A percentile compares a stretch with the other conserved stretches of the same genome.
These are phyloP conservation scores for Addax nasomaculatus DNA, from an alignment of 2,113 vertebrate genomes.

Conservation along the genomic window DNA sequence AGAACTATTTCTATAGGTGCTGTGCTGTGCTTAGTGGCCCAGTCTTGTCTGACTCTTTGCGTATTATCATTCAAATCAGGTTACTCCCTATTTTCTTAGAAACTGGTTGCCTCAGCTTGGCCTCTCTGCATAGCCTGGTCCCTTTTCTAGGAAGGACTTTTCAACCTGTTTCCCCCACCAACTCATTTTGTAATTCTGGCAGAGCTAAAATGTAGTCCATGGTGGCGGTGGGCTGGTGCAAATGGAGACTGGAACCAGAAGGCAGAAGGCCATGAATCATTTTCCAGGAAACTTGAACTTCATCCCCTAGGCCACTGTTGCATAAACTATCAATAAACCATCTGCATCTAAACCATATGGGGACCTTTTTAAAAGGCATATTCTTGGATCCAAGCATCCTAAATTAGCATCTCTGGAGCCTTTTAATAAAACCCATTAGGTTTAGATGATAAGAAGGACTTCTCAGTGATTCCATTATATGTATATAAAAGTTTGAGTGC, in stretches of 20 bases:
- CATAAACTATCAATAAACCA: background rate
- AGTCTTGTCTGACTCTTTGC: background rate
- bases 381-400: background rate
- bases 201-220: background rate
- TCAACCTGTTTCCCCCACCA: background rate
- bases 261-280: background rate
- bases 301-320: background rate
- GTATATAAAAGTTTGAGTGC: background rate
- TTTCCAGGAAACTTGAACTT: background rate
- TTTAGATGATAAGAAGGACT: background rate
- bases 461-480: background rate
- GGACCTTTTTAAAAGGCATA: background rate
- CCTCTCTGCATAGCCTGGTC: background rate
- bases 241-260: background rate
- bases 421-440: background rate
- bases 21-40: background rate
- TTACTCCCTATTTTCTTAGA: background rate
- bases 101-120: background rate
- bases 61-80: background rate
- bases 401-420: background rate
- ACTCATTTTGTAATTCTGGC: background rate
- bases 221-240: background rate
- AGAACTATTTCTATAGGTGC: background rate
- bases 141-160: background rate
- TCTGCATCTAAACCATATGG: background rate